Conservation (phyloP, 2,113 vertebrate genomes). For the Entelurus aequoreus region DNA sequence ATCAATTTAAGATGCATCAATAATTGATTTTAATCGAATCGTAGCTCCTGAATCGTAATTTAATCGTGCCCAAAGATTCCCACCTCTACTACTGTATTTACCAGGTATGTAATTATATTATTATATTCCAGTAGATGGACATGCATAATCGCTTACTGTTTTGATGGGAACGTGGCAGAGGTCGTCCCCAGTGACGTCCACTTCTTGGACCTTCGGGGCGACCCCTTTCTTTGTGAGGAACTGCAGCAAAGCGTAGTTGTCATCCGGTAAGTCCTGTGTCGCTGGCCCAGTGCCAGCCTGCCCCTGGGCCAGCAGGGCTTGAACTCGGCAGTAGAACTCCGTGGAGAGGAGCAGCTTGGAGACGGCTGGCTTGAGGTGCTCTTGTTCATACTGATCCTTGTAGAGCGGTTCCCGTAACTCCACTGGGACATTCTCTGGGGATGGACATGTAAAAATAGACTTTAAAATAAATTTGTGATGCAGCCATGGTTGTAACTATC, state of each 20-base stretch:
- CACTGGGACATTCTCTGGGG: slow-evolving; percentile 75
- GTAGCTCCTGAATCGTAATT: too few species aligned
- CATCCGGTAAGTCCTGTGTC: slow-evolving; percentile 44
- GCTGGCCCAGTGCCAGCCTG: slow-evolving; percentile 26
- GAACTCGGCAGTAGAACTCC: slow-evolving; percentile 79
- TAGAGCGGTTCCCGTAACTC: slow-evolving; percentile 82
- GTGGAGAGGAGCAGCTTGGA: slow-evolving; percentile 78
- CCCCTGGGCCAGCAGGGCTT: slow-evolving; percentile 63
- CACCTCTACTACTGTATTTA: too few species aligned
- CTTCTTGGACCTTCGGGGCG: slow-evolving; percentile 67
- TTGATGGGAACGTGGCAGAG: slow-evolving; percentile 79
- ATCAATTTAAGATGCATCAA: too few species aligned
- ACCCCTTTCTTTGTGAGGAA: slow-evolving; percentile 72
- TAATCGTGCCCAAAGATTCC: too few species aligned
- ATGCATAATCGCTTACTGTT: slow-evolving; percentile 64
- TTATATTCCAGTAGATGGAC: too few species aligned
- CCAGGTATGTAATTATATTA: too few species aligned
- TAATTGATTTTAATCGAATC: too few species aligned
- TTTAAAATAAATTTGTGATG: too few species aligned
- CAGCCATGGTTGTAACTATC: too few species aligned
- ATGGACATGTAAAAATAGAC: not conserved
- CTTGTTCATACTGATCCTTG: slow-evolving; percentile 79
- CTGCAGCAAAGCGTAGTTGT: slow-evolving; percentile 73
- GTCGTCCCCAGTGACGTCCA: slow-evolving; percentile 71
- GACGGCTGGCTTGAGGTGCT: slow-evolving; percentile 79